Evolutionary conservation across 2,797 vertebrate genomes (phyloP).

Genomic region (Neosalanx taihuensis): DNA sequence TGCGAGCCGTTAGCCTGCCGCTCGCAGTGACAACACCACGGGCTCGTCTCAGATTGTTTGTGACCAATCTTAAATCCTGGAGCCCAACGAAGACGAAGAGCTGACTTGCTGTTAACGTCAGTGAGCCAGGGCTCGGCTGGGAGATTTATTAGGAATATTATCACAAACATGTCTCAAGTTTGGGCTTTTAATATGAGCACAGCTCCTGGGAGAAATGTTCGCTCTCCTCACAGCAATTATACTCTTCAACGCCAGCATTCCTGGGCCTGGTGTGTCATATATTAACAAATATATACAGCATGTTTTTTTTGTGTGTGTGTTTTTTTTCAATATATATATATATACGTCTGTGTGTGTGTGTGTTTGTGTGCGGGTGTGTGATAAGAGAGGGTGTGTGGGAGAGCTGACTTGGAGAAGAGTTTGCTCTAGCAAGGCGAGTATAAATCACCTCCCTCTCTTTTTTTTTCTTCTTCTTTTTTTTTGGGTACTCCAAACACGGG

Average conservation of each 20-base stretch:
- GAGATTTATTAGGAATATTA: conserved; percentile 89
- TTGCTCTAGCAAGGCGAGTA: conserved; percentile 52
- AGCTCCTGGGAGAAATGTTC: conserved; percentile 81
- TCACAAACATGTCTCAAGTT: conserved; percentile 92
- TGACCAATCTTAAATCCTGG: conserved; percentile 87
- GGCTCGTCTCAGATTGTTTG: conserved; percentile 84
- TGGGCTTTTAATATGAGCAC: conserved; percentile 90
- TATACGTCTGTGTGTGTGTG: conserved; percentile 58
- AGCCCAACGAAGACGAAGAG: conserved; percentile 81
- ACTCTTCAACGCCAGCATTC: conserved; percentile 80
- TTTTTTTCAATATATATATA: neutral
- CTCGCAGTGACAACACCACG: conserved; percentile 75
- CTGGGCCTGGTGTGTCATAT: conserved; percentile 69
- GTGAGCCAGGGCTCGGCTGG: conserved; percentile 79
- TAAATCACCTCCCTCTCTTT: conserved; percentile 61
- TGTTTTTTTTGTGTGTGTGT: too few species aligned
- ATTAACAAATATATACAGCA: conserved; percentile 50
- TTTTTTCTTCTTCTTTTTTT: too few species aligned
- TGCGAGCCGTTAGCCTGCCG: conserved; percentile 72
- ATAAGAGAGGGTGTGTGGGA: conserved; percentile 22
- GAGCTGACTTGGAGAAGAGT: conserved; percentile 32
- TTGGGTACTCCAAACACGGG: conserved; percentile 34
- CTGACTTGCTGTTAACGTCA: conserved; percentile 83
- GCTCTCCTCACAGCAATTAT: conserved; percentile 85
- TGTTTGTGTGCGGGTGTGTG: conserved; percentile 44